Percentiles rank a stretch among this genome's conserved stretches.
Evolutionary conservation across 2,113 vertebrate species (phyloP).

Genomic region (Castor canadensis): DNA sequence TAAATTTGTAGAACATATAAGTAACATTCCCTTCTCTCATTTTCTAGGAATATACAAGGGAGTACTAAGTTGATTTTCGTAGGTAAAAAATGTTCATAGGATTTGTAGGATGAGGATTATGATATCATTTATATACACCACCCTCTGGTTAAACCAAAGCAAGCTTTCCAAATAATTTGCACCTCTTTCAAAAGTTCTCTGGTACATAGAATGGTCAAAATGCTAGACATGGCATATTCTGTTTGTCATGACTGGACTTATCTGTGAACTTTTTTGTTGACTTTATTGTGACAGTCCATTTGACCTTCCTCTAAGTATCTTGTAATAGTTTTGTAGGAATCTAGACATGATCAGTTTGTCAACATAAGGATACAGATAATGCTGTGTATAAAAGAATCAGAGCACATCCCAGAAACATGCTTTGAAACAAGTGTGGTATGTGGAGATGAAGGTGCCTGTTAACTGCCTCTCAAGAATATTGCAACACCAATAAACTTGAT

Average conservation of each 20-base stretch:
- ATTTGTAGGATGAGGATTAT: not conserved
- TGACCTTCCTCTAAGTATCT: rapidly evolving
- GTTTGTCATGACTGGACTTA: not conserved
- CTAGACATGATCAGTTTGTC: conserved; percentile 86
- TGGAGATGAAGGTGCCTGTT: conserved; percentile 90
- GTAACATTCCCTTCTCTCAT: too few species aligned
- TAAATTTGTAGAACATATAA: not conserved
- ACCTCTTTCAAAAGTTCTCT: not conserved
- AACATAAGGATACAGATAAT: conserved; percentile 88
- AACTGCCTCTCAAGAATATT: conserved; percentile 91
- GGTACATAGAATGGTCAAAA: not conserved
- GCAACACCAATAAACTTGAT: conserved; percentile 88
- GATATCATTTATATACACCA: not conserved
- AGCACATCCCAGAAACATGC: conserved; percentile 90
- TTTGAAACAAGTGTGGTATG: conserved; percentile 92
- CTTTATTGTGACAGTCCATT: too few species aligned
- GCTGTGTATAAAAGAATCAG: conserved; percentile 90
- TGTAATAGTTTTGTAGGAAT: conserved; percentile 78
- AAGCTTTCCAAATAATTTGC: not conserved
- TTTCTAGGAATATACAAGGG: not conserved
- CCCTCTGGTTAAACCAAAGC: not conserved
- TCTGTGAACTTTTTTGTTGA: not conserved
- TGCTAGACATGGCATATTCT: too few species aligned
- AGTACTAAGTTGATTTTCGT: not conserved
- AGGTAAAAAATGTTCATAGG: too few species aligned